Conservation (phyloP, 2,888 invertebrate species). For the Thysanoteuthis rhombus region DNA sequence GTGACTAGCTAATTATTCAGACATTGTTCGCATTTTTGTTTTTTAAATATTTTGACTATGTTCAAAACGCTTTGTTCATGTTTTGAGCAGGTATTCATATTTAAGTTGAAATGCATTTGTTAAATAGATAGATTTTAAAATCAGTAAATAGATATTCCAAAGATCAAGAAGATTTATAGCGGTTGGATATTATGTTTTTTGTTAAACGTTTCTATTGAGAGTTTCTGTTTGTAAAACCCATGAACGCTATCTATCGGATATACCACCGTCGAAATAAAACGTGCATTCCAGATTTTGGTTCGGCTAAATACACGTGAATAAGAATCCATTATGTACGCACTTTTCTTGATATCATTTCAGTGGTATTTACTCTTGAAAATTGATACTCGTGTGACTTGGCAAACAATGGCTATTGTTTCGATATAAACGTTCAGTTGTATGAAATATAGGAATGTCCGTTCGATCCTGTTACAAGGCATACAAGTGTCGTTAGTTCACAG, state of each 20-base stretch:
- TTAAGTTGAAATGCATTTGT: too few species aligned
- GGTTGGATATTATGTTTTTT: not conserved
- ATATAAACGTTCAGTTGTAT: not conserved
- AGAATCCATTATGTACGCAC: not conserved
- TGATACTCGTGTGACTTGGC: not conserved
- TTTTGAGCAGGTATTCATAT: too few species aligned
- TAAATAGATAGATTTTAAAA: not conserved
- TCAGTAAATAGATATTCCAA: not conserved
- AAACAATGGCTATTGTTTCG: not conserved
- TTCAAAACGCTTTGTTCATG: too few species aligned
- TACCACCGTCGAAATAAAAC: not conserved
- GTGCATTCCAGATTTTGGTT: not conserved
- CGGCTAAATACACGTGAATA: not conserved
- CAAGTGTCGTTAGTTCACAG: too few species aligned
- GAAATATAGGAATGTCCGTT: not conserved
- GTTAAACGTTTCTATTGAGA: not conserved
- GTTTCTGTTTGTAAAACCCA: not conserved
- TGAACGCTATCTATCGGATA: not conserved
- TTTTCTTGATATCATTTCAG: not conserved
- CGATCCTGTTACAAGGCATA: too few species aligned
- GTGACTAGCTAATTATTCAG: too few species aligned
- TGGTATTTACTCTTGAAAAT: not conserved
- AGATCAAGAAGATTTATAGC: too few species aligned
- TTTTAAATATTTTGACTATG: too few species aligned
- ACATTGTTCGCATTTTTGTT: too few species aligned